Conservation (phyloP, 2,113 vertebrate species). For the Capricornis sumatraensis region DNA sequence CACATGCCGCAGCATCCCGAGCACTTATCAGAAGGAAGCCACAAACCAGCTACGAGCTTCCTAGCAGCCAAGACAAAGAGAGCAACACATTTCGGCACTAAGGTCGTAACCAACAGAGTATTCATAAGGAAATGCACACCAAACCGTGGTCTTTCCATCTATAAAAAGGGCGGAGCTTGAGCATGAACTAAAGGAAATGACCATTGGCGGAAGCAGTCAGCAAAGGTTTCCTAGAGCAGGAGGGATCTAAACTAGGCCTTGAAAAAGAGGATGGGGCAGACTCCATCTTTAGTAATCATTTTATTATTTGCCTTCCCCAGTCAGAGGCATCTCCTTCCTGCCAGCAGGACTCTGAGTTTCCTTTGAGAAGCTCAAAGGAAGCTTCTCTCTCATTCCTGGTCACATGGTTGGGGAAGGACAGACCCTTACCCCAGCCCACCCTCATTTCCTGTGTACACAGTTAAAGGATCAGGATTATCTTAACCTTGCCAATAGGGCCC, state of each 20-base stretch:
- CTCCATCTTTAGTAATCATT: not conserved
- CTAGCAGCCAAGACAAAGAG: not conserved
- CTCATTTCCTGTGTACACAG: not conserved
- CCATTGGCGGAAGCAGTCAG: not conserved
- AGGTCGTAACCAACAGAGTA: not conserved
- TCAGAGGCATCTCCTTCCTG: not conserved
- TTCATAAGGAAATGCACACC: not conserved
- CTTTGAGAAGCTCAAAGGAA: not conserved
- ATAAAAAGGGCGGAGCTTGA: not conserved
- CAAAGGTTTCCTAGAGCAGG: not conserved
- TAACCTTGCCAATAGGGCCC: not conserved
- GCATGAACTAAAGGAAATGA: not conserved
- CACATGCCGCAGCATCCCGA: not conserved
- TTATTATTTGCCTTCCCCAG: not conserved
- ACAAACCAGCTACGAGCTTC: not conserved
- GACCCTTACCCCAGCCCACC: not conserved
- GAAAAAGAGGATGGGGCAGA: not conserved
- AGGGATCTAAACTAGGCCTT: not conserved
- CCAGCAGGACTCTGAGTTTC: not conserved
- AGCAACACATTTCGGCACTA: not conserved
- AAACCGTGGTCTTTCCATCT: not conserved
- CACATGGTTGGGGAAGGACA: not conserved
- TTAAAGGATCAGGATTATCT: not conserved
- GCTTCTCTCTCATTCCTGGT: not conserved
- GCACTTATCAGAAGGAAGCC: not conserved